Evolutionary conservation across 2,888 invertebrate genomes (phyloP).

Genomic region (Eilema caniola): DNA sequence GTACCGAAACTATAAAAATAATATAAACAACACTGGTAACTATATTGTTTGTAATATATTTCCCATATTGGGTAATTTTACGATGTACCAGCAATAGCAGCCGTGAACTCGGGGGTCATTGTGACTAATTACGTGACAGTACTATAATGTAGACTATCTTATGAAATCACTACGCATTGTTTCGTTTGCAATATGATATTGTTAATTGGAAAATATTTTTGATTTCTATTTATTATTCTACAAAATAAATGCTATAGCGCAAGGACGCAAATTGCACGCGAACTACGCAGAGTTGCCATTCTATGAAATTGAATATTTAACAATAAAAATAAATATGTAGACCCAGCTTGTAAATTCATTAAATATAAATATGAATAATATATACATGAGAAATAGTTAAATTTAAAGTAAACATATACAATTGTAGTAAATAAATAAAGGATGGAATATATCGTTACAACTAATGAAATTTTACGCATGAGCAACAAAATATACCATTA

Average conservation of each 20-base stretch:
- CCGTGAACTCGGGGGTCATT: conserved; percentile 79
- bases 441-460: not conserved
- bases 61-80: conserved; percentile 76
- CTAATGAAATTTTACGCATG: not conserved
- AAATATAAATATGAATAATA: too few species aligned
- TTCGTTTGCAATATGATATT: conserved; percentile 37
- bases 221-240: conserved; percentile 55
- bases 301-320: not conserved
- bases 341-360: not conserved
- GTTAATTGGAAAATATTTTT: conserved; percentile 38
- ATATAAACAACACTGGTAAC: conserved; percentile 55
- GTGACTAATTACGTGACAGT: conserved; percentile 61
- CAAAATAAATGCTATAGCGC: conserved; percentile 63
- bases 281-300: conserved; percentile 61
- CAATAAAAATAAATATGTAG: not conserved
- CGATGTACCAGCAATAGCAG: conserved; percentile 74
- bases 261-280: conserved; percentile 82
- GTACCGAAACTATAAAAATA: conserved; percentile 41
- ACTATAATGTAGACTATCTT: conserved; percentile 36
- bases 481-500: not conserved
- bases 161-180: conserved; percentile 45
- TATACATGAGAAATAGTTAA: not conserved
- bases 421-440: not conserved
- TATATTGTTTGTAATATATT: conserved; percentile 71
- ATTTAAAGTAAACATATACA: not conserved